These are phyloP conservation scores for Leptatherina wallacei DNA, from an alignment of 2,797 vertebrate genomes.

Conservation along the genomic window DNA sequence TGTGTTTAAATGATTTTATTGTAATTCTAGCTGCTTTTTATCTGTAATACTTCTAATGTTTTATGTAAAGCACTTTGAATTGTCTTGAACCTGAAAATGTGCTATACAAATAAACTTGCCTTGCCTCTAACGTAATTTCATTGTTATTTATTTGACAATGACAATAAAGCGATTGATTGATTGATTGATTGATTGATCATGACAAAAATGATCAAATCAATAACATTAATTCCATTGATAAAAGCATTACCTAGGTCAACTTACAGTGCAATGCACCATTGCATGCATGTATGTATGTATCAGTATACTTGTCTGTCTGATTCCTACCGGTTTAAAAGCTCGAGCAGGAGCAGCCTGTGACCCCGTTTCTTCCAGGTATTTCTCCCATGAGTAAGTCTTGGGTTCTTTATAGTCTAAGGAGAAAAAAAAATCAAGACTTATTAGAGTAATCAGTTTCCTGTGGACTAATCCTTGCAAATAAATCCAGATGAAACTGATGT, in stretches of 20 bases:
- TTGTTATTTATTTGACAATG: no score
- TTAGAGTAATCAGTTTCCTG: neutral
- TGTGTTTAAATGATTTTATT: no score
- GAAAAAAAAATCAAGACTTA: constrained; percentile 5
- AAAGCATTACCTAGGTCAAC: neutral
- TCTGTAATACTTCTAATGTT: no score
- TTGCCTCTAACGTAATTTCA: no score
- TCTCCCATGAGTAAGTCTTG: constrained; percentile 91
- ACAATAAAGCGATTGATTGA: no score
- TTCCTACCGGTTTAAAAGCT: constrained; percentile 89
- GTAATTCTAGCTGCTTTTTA: no score
- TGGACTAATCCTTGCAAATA: neutral
- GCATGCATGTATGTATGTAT: neutral
- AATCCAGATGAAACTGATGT: neutral
- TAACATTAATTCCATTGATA: neutral
- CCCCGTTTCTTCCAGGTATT: constrained; percentile 91
- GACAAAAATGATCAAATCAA: neutral
- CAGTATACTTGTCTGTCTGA: neutral
- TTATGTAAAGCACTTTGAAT: no score
- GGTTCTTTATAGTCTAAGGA: constrained; percentile 86
- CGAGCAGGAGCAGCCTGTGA: constrained; percentile 90
- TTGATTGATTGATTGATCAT: no score
- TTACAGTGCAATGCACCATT: neutral
- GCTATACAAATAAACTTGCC: no score
- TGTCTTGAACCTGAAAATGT: no score